Conservation (phyloP, 1,140 invertebrate genomes). For the Procambarus virginalis region DNA sequence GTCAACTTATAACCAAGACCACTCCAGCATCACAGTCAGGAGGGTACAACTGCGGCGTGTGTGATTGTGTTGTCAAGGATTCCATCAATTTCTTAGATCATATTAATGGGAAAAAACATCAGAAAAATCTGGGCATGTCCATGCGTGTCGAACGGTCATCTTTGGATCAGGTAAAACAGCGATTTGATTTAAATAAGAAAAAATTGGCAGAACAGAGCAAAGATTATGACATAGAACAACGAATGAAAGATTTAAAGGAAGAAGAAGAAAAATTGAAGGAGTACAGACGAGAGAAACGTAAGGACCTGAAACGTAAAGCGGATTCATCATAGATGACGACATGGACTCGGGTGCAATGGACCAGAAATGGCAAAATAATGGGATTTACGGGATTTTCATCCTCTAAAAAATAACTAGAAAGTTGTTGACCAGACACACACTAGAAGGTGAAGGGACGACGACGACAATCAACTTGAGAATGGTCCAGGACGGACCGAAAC, state of each 20-base stretch:
- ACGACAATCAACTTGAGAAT: too few relatives aligned
- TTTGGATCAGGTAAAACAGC: constrained; percentile 95
- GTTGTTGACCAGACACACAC: too few relatives aligned
- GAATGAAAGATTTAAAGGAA: constrained; percentile 94
- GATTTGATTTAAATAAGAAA: constrained; percentile 94
- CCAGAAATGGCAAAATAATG: constrained; percentile 94
- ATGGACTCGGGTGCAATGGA: constrained; percentile 76
- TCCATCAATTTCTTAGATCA: constrained; percentile 99
- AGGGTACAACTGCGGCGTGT: constrained; percentile 99
- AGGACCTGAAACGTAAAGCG: constrained; percentile 91
- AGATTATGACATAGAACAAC: constrained; percentile 94
- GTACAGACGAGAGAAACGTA: constrained; percentile 90
- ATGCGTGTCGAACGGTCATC: constrained; percentile 98
- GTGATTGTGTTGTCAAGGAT: constrained; percentile 99
- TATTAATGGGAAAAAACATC: constrained; percentile 99
- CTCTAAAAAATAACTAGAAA: constrained; percentile 84
- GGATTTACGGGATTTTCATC: constrained; percentile 97
- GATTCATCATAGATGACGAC: constrained; percentile 81
- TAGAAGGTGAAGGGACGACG: too few relatives aligned
- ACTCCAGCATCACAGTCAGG: constrained; percentile 97
- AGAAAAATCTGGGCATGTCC: constrained; percentile 98
- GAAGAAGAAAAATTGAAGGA: constrained; percentile 97
- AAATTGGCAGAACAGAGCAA: constrained; percentile 97
- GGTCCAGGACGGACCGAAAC: too few relatives aligned
- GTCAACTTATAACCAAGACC: constrained; percentile 98